Evolutionary conservation across 2,797 vertebrate genomes (phyloP), one percentile per base, ranked within the genome.

Genomic region (Lagocephalus sceleratus): DNA sequence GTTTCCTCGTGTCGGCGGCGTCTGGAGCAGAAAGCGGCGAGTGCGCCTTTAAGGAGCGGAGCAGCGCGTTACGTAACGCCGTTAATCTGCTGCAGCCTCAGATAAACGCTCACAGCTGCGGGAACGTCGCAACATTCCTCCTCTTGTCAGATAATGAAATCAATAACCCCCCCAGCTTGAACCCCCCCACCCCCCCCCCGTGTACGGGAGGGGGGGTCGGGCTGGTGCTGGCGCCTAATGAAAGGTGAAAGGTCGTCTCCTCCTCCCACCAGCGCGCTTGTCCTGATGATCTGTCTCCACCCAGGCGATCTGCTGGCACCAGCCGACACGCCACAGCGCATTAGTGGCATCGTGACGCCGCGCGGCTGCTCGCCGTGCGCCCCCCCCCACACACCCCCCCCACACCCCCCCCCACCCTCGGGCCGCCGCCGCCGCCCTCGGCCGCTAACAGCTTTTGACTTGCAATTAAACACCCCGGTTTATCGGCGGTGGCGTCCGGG

Each of bases 381-480:
- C 70, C 76, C 68, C 70, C 76, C 79, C 66, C 76, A 49, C 48
- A 41, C 21, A 43, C 53, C 64, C 77, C 84, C 85, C 73, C 46
- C 68, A 57, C n/a, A n/a, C n/a, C n/a, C n/a, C n/a, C n/a, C n/a
- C n/a, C n/a, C n/a, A n/a, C n/a, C n/a, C n/a, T n/a, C n/a, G n/a
- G n/a, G n/a, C n/a, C n/a, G 69, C 71, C 67, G 54, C 78, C 75
- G 85, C 86, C 68, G 76, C 76, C 79, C 81, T 44, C 52, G 76
- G 80, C 57, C 35, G 70, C 84, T 88, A 89, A 90, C 83, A 82
- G 83, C 88, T 87, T 87, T 73, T 87, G 87, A 90, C 88, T 87
- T 49, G 66, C 79, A 87, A 89, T 90, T 88, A 90, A 83, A 71
- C 54, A 55, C 75, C 79, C 83, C 76, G 78, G 81, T 89, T 88